Evolutionary conservation across 2,888 invertebrate species (phyloP).

Genomic region (Pristionchus arcanus): DNA sequence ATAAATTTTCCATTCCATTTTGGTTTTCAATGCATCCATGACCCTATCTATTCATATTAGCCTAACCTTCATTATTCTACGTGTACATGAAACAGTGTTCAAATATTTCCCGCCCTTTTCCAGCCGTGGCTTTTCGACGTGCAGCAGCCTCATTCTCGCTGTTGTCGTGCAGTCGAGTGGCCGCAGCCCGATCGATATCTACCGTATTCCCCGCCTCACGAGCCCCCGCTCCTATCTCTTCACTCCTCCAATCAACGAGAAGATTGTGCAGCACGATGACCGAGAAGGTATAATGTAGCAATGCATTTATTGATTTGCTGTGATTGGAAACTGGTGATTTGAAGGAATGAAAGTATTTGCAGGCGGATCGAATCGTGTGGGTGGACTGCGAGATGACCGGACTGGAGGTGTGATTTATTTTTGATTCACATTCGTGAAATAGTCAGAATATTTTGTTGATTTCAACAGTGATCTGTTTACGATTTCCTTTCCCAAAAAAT

Average conservation of each 20-base stretch:
- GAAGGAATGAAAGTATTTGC: neutral
- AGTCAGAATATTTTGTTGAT: no score
- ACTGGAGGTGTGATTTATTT: slow-evolving; percentile 83
- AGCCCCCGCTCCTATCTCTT: neutral
- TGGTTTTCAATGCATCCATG: no score
- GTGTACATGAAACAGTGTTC: no score
- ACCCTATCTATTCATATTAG: no score
- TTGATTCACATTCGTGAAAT: neutral
- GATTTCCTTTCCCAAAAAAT: no score
- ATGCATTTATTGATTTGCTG: neutral
- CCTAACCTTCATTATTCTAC: no score
- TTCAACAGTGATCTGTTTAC: no score
- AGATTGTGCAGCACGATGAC: neutral
- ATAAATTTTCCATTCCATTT: no score
- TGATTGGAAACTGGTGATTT: neutral
- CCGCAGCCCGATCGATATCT: neutral
- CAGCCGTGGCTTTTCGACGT: slow-evolving; percentile 31
- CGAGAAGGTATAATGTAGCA: neutral
- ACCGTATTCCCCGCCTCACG: neutral
- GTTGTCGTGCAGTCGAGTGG: slow-evolving; percentile 26
- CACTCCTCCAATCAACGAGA: neutral
- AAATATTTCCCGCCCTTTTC: neutral
- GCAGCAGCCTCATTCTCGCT: slow-evolving; percentile 4
- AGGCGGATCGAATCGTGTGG: slow-evolving; percentile 69
- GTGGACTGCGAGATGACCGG: slow-evolving; percentile 88